Percentiles rank a stretch among this genome's conserved stretches.
These are phyloP conservation scores for Pammene aurita DNA, from an alignment of 2,888 invertebrate genomes.

Conservation along the genomic window DNA sequence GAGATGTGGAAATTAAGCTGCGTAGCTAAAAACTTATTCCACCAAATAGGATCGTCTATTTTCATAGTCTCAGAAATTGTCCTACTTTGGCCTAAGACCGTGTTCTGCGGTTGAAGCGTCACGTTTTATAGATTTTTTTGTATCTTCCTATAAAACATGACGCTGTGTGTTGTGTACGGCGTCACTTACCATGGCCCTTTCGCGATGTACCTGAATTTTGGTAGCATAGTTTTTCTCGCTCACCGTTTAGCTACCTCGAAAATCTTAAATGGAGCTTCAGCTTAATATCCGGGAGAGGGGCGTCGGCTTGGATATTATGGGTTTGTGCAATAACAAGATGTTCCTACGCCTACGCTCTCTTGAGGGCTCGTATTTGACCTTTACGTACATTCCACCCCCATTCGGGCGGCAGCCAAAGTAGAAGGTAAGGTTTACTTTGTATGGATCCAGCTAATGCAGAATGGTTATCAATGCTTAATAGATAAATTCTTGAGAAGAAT, in stretches of 20 bases:
- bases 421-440: not conserved
- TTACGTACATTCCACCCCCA: conserved; percentile 2
- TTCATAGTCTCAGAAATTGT: too few species aligned
- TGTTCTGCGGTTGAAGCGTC: too few species aligned
- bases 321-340: conserved; percentile 34
- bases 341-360: conserved; percentile 25
- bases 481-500: not conserved
- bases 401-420: not conserved
- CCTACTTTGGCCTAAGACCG: too few species aligned
- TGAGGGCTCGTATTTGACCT: conserved; percentile 20
- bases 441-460: not conserved
- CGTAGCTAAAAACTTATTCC: not conserved
- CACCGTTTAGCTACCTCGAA: not conserved
- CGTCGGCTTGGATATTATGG: conserved; percentile 31
- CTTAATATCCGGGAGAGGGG: conserved; percentile 33
- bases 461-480: not conserved
- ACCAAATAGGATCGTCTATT: too few species aligned
- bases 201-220: too few species aligned
- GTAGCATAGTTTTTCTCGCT: not conserved
- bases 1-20: not conserved
- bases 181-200: too few species aligned
- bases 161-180: too few species aligned
- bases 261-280: not conserved
- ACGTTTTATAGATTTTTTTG: too few species aligned
- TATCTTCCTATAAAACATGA: too few species aligned